These are phyloP conservation scores for Eptesicus fuscus DNA, from an alignment of 2,113 vertebrate genomes.

Conservation along the genomic window DNA sequence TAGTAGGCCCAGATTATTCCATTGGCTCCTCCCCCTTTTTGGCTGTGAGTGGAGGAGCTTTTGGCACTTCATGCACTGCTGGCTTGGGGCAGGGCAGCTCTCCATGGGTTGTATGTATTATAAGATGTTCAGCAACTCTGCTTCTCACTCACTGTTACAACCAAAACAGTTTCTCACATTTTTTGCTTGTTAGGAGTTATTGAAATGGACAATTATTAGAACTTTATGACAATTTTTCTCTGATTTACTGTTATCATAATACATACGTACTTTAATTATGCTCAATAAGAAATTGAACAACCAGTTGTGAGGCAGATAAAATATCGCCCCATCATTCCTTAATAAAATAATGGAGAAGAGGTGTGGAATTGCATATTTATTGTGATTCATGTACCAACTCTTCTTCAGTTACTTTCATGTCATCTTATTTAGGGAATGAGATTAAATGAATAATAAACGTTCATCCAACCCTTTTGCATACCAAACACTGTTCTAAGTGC, in stretches of 20 bases:
- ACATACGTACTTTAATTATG: background rate
- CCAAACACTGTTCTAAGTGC: background rate
- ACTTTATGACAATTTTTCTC: background rate
- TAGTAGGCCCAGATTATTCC: background rate
- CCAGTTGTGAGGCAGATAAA: background rate
- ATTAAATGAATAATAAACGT: background rate
- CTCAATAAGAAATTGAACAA: background rate
- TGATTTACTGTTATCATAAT: background rate
- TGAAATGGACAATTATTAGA: constrained; percentile 12
- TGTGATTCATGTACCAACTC: background rate
- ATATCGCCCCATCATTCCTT: background rate
- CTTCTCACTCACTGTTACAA: background rate
- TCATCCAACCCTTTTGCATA: background rate
- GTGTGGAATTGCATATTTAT: background rate
- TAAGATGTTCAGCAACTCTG: background rate
- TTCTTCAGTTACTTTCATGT: background rate
- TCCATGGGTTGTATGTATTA: background rate
- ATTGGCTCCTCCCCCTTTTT: background rate
- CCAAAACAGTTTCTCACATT: background rate
- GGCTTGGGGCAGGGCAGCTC: background rate
- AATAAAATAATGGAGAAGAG: background rate
- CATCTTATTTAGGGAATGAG: constrained; percentile 16
- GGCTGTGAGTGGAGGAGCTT: background rate
- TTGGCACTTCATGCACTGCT: background rate
- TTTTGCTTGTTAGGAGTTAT: background rate